Percentiles rank a stretch among this genome's conserved stretches.
Conservation (phyloP, 2,888 invertebrate genomes). For the Dendrolimus pini region DNA sequence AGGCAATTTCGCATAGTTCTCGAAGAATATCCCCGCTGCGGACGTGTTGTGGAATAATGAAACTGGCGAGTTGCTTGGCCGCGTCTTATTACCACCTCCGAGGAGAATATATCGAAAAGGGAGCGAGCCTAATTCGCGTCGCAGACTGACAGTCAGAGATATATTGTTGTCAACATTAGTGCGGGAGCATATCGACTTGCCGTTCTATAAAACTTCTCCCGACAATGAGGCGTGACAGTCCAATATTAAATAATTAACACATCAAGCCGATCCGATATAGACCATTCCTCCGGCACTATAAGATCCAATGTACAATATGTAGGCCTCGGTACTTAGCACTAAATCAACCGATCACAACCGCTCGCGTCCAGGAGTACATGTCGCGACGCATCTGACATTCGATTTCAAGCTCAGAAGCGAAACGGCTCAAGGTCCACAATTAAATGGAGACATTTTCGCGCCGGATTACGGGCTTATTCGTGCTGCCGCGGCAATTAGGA, state of each 20-base stretch:
- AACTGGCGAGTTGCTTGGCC: slow-evolving; percentile 31
- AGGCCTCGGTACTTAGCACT: slow-evolving; percentile 30
- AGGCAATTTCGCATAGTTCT: slow-evolving; percentile 55
- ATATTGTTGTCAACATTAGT: slow-evolving; percentile 73
- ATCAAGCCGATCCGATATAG: slow-evolving; percentile 36
- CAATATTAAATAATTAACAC: slow-evolving; percentile 1
- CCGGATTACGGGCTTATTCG: slow-evolving; percentile 68
- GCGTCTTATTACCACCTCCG: slow-evolving; percentile 45
- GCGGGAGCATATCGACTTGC: slow-evolving; percentile 69
- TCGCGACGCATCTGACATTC: slow-evolving; percentile 54
- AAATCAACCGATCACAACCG: slow-evolving; percentile 36
- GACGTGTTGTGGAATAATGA: slow-evolving; percentile 37
- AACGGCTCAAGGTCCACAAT: slow-evolving; percentile 66
- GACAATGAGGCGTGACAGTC: background rate
- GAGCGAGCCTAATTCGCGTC: slow-evolving; percentile 69
- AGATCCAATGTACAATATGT: slow-evolving; percentile 5
- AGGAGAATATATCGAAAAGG: slow-evolving; percentile 68
- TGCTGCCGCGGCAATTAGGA: slow-evolving; percentile 74
- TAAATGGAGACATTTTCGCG: slow-evolving; percentile 54
- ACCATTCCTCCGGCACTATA: slow-evolving; percentile 10
- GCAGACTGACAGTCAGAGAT: slow-evolving; percentile 68
- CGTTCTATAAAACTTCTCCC: slow-evolving; percentile 40
- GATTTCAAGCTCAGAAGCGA: slow-evolving; percentile 60
- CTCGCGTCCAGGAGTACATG: slow-evolving; percentile 52
- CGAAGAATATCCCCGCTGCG: slow-evolving; percentile 25